Evolutionary conservation across 2,797 vertebrate genomes (phyloP).

Genomic region (Coregonus sp.): DNA sequence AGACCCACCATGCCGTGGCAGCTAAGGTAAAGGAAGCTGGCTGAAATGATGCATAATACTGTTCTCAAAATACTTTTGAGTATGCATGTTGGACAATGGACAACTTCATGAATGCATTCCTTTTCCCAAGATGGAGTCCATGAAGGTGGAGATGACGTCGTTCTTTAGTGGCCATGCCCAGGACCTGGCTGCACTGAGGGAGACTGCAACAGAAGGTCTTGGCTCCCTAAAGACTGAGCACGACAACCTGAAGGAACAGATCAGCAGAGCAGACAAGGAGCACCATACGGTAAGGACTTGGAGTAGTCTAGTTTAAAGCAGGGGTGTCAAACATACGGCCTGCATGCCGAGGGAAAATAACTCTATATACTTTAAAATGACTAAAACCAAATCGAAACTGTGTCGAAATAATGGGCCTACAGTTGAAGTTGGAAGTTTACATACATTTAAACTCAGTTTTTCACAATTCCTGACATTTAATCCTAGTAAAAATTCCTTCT

Average conservation of each 20-base stretch:
- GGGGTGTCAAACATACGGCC: no score
- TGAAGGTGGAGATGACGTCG: constrained; percentile 77
- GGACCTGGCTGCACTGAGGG: constrained; percentile 69
- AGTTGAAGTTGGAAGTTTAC: no score
- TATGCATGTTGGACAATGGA: neutral
- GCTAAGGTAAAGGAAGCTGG: constrained; percentile 72
- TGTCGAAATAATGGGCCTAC: no score
- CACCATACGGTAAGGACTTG: constrained; percentile 70
- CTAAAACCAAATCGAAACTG: no score
- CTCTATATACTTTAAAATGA: no score
- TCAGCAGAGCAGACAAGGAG: constrained; percentile 63
- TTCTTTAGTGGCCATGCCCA: constrained; percentile 72
- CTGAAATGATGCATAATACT: neutral
- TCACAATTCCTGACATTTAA: no score
- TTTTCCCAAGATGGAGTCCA: constrained; percentile 75
- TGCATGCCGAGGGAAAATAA: no score
- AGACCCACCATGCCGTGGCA: constrained; percentile 72
- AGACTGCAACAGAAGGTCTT: constrained; percentile 66
- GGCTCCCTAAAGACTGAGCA: constrained; percentile 72
- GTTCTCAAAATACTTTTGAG: neutral
- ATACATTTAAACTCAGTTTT: no score
- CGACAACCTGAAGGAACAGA: constrained; percentile 73
- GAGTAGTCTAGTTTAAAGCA: neutral
- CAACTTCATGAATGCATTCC: neutral
- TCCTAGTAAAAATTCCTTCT: no score